phyloP scores from a whole-genome alignment of 1,140 invertebrate genomes.

The Heliothis virescens region DNA sequence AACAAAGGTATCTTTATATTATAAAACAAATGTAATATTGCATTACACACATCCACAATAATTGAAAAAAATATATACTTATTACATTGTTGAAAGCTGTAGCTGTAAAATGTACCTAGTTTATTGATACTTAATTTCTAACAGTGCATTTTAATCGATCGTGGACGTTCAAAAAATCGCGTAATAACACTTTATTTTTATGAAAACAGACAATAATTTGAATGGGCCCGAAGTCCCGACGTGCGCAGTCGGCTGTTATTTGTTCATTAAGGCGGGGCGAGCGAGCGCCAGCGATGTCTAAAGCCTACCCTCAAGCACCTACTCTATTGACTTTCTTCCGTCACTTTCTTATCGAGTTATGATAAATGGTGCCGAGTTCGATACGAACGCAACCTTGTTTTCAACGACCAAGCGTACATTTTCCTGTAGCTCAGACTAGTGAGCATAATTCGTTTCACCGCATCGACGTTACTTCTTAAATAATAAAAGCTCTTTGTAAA shows the following conservation, averaged over 20 bases:
- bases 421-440: constrained; percentile 46
- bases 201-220: constrained; percentile 56
- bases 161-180: constrained; percentile 32
- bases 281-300: constrained; percentile 59
- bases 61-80: too few relatives aligned
- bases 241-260: constrained; percentile 55
- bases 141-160: constrained; percentile 26
- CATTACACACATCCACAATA: too few relatives aligned
- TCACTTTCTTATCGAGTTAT: constrained; percentile 83
- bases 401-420: constrained; percentile 52
- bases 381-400: constrained; percentile 59
- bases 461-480: constrained; percentile 83
- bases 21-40: too few relatives aligned
- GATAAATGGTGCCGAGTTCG: constrained; percentile 65
- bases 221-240: constrained; percentile 41
- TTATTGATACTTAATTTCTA: constrained; percentile 9
- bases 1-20: too few relatives aligned
- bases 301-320: constrained; percentile 79
- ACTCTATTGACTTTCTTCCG: constrained; percentile 85
- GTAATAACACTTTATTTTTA: constrained; percentile 53
- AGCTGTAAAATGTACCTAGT: constrained; percentile 23
- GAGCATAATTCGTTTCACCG: constrained; percentile 80
- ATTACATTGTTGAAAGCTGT: not conserved
- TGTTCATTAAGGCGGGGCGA: constrained; percentile 70
- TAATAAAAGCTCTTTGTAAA: constrained; percentile 86